phyloP scores from a whole-genome alignment of 2,113 vertebrate species.

The Noturus placidus region DNA sequence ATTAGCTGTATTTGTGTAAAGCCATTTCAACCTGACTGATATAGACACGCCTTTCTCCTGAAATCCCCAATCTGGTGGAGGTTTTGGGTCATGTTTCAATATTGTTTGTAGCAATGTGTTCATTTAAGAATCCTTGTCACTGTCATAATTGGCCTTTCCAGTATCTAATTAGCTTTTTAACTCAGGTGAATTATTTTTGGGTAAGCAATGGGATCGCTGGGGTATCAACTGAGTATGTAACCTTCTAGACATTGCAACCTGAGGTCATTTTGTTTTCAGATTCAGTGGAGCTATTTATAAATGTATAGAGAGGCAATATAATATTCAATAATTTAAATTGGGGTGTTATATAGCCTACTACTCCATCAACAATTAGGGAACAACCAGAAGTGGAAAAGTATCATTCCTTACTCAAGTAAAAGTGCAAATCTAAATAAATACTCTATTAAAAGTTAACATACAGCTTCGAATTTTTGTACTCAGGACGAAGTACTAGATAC shows the following conservation, averaged over 20 bases:
- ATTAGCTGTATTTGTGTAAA: conserved; percentile 16
- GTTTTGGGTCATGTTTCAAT: not conserved
- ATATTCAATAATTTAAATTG: not conserved
- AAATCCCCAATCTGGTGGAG: not conserved
- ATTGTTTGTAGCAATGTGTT: not conserved
- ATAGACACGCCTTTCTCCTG: not conserved
- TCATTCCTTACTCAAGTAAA: not conserved
- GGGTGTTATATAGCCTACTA: not conserved
- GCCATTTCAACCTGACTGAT: conserved; percentile 28
- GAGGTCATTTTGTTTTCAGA: not conserved
- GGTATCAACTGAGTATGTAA: not conserved
- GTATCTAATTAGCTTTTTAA: conserved; percentile 11
- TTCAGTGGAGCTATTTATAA: not conserved
- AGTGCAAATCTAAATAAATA: not conserved
- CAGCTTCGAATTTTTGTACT: not conserved
- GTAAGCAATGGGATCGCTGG: not conserved
- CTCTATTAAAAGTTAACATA: not conserved
- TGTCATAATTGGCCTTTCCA: not conserved
- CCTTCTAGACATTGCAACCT: conserved; percentile 2
- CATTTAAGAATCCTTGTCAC: not conserved
- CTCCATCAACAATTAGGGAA: not conserved
- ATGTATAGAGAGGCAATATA: conserved; percentile 5
- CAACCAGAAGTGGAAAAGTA: not conserved
- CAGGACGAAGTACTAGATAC: not conserved
- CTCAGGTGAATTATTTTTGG: not conserved